These are phyloP conservation scores for Ammospiza nelsoni DNA, from an alignment of 2,113 vertebrate species.

Conservation along the genomic window DNA sequence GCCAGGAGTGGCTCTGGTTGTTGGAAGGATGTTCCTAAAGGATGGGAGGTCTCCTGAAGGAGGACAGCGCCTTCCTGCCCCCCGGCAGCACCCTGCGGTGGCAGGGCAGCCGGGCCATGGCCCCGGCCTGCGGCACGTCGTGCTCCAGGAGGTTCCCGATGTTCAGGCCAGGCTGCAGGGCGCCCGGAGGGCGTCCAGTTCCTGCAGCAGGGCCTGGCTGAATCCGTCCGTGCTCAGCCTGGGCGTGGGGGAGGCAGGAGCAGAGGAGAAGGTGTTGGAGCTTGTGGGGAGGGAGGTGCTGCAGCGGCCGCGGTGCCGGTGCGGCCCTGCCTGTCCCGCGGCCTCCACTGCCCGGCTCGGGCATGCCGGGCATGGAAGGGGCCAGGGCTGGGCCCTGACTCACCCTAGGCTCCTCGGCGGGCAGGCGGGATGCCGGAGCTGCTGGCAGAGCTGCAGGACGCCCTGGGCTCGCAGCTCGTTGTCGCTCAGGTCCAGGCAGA, in stretches of 20 bases:
- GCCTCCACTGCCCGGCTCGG: accelerated
- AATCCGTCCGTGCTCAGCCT: background rate
- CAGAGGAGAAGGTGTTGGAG: background rate
- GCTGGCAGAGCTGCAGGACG: background rate
- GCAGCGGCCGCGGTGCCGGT: accelerated
- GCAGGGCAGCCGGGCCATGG: constrained; percentile 19
- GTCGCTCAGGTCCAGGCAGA: constrained; percentile 22
- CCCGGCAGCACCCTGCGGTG: background rate
- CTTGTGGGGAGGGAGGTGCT: background rate
- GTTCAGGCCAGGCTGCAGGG: background rate
- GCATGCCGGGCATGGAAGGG: accelerated
- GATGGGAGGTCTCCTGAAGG: background rate
- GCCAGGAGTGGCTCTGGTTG: accelerated
- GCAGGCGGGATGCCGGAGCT: background rate
- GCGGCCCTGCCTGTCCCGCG: background rate
- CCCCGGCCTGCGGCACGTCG: accelerated
- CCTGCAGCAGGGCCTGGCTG: background rate
- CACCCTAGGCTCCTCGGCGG: background rate
- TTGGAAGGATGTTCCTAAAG: background rate
- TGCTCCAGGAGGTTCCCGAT: background rate
- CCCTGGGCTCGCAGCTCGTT: background rate
- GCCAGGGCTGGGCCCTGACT: accelerated
- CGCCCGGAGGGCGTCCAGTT: background rate
- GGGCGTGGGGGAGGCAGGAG: background rate
- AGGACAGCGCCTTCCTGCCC: background rate